These are phyloP conservation scores for Ibycter americanus DNA, from an alignment of 2,797 vertebrate genomes.

Conservation along the genomic window DNA sequence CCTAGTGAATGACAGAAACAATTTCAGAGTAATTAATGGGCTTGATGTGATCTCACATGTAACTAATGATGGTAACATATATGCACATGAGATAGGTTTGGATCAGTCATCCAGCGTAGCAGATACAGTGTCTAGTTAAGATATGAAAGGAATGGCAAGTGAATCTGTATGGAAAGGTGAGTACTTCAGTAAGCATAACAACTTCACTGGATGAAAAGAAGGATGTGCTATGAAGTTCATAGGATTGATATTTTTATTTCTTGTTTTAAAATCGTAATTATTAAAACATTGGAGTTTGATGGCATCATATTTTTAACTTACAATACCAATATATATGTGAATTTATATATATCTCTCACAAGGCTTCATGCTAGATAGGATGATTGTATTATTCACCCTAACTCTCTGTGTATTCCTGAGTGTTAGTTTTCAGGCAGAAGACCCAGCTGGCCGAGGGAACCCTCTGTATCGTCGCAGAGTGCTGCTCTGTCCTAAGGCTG, in stretches of 20 bases:
- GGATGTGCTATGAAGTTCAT: background rate
- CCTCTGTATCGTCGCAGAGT: background rate
- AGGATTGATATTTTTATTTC: constrained; percentile 8
- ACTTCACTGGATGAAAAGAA: background rate
- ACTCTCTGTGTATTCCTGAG: background rate
- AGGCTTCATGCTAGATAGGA: background rate
- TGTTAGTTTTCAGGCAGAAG: background rate
- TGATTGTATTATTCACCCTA: background rate
- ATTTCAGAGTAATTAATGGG: constrained; percentile 53
- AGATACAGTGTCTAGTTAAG: background rate
- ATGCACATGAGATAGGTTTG: background rate
- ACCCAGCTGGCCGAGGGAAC: background rate
- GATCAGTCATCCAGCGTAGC: background rate
- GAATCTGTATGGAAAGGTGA: background rate
- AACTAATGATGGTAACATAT: constrained; percentile 19
- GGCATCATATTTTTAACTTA: background rate
- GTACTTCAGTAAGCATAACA: background rate
- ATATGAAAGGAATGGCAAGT: background rate
- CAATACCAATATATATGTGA: background rate
- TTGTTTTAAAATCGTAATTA: constrained; percentile 13
- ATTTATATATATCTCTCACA: background rate
- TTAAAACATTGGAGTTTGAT: background rate
- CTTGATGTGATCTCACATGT: background rate
- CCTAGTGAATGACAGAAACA: constrained; percentile 50
- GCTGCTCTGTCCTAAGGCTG: background rate